Evolutionary conservation across 2,113 vertebrate species (phyloP), one percentile per base, ranked within the genome.

Genomic region (Sciurus niger): DNA sequence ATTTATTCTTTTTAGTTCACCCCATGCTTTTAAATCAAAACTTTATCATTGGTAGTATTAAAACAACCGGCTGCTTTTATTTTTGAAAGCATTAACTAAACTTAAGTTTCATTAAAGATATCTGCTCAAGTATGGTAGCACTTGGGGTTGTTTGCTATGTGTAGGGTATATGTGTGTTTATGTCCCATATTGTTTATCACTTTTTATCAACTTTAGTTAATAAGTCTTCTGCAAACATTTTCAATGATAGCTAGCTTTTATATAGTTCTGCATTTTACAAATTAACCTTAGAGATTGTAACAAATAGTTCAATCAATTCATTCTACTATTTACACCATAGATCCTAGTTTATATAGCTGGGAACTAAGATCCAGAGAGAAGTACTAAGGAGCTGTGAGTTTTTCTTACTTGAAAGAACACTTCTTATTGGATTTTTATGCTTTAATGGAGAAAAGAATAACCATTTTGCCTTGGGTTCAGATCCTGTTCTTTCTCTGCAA

Each of bases 211-310:
- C 55, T 65, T 67, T 48, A 68, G 51, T 79, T 84, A 58, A 60
- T 95, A 73, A 94, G 16, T 20, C 53, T 94, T 94, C 60, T 55
- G 70, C 37, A 79, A 85, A 84, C 53, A 85, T 53, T 92, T 84
- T 78, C 43, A 89, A 16, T 58, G 72, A 79, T 32, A 89, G n/a
- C 53, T 40, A 94, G 84, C 53, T 83, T 84, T 28, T 85, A 24
- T 96, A n/a, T 85, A 73, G 80, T 93, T 96, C 90, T 93, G 5
- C n/a, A 79, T 86, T 24, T 74, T 93, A 40, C 55, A 96, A 80
- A 93, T 73, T 93, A 76, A 90, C 73, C 65, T 79, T 84, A 65
- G 80, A 90, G 77, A 93, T 74, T 74, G 17, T 84, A n/a, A 53
- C 63, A 76, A 70, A 78, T 84, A 78, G 51, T 84, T 70, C 53